Evolutionary conservation across 1,140 invertebrate genomes (phyloP).

Genomic region (Cyclina sinensis): DNA sequence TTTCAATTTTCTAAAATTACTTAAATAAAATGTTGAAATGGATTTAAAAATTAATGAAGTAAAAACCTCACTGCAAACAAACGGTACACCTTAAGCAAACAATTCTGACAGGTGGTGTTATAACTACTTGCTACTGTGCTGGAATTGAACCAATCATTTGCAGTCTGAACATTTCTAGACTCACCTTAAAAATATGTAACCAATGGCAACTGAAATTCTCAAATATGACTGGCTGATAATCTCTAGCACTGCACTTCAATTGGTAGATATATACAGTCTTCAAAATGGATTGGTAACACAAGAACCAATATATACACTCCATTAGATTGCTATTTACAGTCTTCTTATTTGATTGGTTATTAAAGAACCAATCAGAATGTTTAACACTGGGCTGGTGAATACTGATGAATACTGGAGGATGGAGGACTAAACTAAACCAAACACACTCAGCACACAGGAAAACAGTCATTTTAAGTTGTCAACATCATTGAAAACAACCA

Average conservation of each 20-base stretch:
- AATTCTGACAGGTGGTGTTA: slow-evolving; percentile 13
- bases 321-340: slow-evolving; percentile 39
- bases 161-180: slow-evolving; percentile 51
- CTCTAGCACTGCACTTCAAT: slow-evolving; percentile 37
- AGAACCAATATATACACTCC: slow-evolving; percentile 46
- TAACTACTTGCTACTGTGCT: slow-evolving; percentile 47
- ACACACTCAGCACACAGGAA: slow-evolving; percentile 50
- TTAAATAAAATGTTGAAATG: not conserved
- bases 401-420: slow-evolving; percentile 38
- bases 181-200: slow-evolving; percentile 28
- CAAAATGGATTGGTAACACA: slow-evolving; percentile 27
- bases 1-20: not conserved
- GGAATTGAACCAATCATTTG: slow-evolving; percentile 11
- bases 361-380: slow-evolving; percentile 40
- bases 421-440: slow-evolving; percentile 53
- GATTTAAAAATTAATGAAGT: slow-evolving; percentile 33
- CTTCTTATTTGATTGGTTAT: slow-evolving; percentile 37
- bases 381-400: slow-evolving; percentile 25
- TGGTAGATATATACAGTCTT: slow-evolving; percentile 46
- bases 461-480: slow-evolving; percentile 32
- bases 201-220: slow-evolving; percentile 29
- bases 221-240: slow-evolving; percentile 40
- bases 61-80: not conserved
- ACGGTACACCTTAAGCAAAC: not conserved
- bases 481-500: slow-evolving; percentile 64